Conservation (phyloP, 1,140 invertebrate species). For the Cotesia typhae region DNA sequence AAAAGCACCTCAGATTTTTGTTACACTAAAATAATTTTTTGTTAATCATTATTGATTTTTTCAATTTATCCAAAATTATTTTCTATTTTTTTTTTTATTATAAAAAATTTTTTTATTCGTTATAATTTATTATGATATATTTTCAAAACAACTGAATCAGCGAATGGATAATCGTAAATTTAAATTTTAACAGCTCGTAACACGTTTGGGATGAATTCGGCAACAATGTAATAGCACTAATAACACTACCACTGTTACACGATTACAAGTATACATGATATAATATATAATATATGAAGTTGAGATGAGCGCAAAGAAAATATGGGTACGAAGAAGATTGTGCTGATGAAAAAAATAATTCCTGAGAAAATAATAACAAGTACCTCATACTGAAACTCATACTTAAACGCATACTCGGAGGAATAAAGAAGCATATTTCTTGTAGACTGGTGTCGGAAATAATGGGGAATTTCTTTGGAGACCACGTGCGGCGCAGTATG, state of each 20-base stretch:
- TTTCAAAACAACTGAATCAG: no score
- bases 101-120: background rate
- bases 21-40: no score
- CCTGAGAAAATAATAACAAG: conserved; percentile 17
- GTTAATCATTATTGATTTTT: background rate
- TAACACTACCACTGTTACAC: no score
- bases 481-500: conserved; percentile 27
- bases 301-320: no score
- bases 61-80: background rate
- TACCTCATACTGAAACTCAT: background rate
- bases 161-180: no score
- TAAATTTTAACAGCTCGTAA: no score
- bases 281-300: background rate
- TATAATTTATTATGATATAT: no score
- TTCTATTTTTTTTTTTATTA: background rate
- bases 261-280: background rate
- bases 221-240: no score
- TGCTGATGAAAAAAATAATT: conserved; percentile 6
- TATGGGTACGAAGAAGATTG: background rate
- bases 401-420: background rate
- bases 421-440: conserved; percentile 19
- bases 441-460: conserved; percentile 26
- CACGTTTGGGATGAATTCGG: no score
- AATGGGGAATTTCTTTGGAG: conserved; percentile 29
- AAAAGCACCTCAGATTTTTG: no score